Conservation (phyloP, 2,797 vertebrate species). For the Bryconaethiops microstoma region DNA sequence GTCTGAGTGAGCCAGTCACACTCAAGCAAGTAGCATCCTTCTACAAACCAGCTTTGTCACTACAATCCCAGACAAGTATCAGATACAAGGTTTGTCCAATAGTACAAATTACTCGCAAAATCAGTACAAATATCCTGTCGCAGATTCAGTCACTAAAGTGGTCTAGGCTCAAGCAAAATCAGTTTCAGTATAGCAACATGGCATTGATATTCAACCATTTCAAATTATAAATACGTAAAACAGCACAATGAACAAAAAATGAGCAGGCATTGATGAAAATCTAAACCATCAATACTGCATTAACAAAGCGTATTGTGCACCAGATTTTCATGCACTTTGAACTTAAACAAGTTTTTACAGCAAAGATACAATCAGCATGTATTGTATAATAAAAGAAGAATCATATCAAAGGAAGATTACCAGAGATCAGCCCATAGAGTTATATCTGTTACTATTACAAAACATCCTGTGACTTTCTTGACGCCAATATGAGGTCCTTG, state of each 20-base stretch:
- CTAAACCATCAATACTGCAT: too few species aligned
- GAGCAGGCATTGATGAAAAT: background rate
- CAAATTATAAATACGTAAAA: background rate
- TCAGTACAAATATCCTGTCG: background rate
- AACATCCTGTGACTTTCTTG: background rate
- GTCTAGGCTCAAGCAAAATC: background rate
- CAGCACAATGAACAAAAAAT: background rate
- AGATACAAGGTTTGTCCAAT: background rate
- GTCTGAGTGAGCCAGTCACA: background rate
- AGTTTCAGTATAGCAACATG: background rate
- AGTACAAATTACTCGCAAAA: background rate
- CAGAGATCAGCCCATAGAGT: background rate
- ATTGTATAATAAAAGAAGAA: background rate
- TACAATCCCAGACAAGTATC: background rate
- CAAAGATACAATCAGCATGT: too few species aligned
- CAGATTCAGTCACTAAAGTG: background rate
- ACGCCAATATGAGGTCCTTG: background rate
- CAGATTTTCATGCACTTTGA: too few species aligned
- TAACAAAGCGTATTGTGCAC: too few species aligned
- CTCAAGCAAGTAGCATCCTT: constrained; percentile 33
- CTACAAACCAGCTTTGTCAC: constrained; percentile 1
- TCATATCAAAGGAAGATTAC: background rate
- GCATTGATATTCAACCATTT: background rate
- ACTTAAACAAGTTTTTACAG: too few species aligned
- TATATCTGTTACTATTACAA: background rate